Evolutionary conservation across 2,888 invertebrate genomes (phyloP).

Genomic region (Acrobasis consociella): DNA sequence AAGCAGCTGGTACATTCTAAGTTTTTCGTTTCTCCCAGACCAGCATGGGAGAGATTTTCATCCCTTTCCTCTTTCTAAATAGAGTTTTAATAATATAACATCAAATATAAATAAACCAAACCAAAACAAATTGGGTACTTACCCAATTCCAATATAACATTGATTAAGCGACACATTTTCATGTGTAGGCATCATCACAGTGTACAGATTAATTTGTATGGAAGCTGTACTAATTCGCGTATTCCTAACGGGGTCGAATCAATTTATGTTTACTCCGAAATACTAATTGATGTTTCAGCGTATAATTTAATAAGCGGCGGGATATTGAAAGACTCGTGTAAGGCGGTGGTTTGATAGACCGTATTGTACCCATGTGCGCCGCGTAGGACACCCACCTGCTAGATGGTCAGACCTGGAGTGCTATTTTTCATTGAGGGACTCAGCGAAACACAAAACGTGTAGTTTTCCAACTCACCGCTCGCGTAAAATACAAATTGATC

Average conservation of each 20-base stretch:
- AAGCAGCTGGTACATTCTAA: too few species aligned
- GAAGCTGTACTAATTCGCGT: conserved; percentile 1
- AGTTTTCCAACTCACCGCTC: too few species aligned
- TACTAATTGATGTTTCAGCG: conserved; percentile 11
- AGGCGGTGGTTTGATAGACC: neutral
- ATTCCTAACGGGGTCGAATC: neutral
- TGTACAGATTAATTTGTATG: neutral
- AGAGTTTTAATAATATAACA: too few species aligned
- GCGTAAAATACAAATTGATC: too few species aligned
- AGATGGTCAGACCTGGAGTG: too few species aligned
- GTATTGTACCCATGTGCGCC: neutral
- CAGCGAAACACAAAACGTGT: too few species aligned
- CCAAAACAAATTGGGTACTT: neutral
- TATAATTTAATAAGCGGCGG: neutral
- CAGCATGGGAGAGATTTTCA: too few species aligned
- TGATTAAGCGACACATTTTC: neutral
- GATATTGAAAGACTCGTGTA: neutral
- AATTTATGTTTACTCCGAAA: conserved; percentile 4
- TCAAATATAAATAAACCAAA: too few species aligned
- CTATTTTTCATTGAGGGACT: too few species aligned
- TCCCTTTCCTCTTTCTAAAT: too few species aligned
- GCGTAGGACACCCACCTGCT: too few species aligned
- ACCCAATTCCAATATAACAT: neutral
- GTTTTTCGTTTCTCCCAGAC: too few species aligned
- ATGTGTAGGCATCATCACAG: neutral